phyloP scores from a whole-genome alignment of 2,797 vertebrate genomes.

The Setipinna tenuifilis region DNA sequence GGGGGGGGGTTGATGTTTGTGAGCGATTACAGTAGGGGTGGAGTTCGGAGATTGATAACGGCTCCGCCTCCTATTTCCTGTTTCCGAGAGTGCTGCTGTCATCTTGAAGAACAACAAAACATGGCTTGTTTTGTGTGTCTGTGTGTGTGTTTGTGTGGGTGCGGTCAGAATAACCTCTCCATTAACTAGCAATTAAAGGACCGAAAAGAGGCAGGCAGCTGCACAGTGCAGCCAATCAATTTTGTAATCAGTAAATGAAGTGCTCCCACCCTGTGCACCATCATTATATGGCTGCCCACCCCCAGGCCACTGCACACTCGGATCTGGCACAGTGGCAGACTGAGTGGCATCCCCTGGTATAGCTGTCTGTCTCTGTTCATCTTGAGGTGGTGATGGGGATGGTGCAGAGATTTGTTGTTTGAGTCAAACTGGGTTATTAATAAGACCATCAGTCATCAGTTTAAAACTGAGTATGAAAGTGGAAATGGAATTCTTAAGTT shows the following conservation, averaged over 20 bases:
- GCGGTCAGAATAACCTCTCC: background rate
- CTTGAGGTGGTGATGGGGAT: too few species aligned
- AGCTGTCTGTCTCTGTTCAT: too few species aligned
- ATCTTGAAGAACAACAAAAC: too few species aligned
- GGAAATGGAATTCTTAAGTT: background rate
- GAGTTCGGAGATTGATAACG: background rate
- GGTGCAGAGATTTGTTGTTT: too few species aligned
- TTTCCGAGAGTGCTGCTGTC: background rate
- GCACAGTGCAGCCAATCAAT: background rate
- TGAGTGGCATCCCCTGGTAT: background rate
- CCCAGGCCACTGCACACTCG: background rate
- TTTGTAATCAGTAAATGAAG: conserved; percentile 5
- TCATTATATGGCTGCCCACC: background rate
- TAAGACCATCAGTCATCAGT: background rate
- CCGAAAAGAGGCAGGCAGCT: background rate
- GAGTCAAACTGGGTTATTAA: background rate
- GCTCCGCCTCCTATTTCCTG: background rate
- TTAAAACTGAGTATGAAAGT: background rate
- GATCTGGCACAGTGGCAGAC: background rate
- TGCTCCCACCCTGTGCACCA: background rate
- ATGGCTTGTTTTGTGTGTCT: background rate
- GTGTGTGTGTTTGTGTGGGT: conserved; percentile 40
- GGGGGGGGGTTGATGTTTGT: background rate
- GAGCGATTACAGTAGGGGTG: background rate
- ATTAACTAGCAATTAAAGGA: conserved; percentile 16